phyloP scores from a whole-genome alignment of 2,888 invertebrate genomes.

The Eretmocerus hayati region DNA sequence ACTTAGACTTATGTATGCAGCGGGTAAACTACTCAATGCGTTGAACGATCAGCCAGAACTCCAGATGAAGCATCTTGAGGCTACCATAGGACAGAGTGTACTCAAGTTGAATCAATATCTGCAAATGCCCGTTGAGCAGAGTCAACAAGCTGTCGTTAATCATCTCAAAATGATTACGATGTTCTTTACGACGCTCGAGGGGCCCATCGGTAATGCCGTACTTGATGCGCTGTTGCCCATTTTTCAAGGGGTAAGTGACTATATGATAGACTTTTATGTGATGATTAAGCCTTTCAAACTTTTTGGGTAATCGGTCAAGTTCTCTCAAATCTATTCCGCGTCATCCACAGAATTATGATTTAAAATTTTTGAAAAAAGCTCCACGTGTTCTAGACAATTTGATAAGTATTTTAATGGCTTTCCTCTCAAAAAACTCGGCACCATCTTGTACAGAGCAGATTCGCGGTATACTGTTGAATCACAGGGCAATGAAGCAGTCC shows the following conservation, averaged over 20 bases:
- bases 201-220: constrained; percentile 45
- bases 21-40: constrained; percentile 66
- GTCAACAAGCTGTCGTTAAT: constrained; percentile 49
- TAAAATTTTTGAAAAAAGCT: too few species aligned
- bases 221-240: constrained; percentile 50
- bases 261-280: too few species aligned
- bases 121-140: constrained; percentile 25
- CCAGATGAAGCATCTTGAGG: constrained; percentile 64
- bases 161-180: constrained; percentile 64
- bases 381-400: too few species aligned
- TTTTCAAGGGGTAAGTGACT: constrained; percentile 16
- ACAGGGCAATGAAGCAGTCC: too few species aligned
- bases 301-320: too few species aligned
- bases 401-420: too few species aligned
- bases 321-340: too few species aligned
- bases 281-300: too few species aligned
- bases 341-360: too few species aligned
- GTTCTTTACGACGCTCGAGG: constrained; percentile 57
- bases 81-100: constrained; percentile 61
- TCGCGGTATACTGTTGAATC: too few species aligned
- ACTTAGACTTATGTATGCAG: constrained; percentile 67
- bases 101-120: constrained; percentile 55
- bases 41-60: constrained; percentile 53
- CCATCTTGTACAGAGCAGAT: too few species aligned
- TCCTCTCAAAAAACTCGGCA: too few species aligned